Base-by-base conservation (phyloP, 2,113 vertebrate species). In the Sphaerodactylus townsendi region DNA sequence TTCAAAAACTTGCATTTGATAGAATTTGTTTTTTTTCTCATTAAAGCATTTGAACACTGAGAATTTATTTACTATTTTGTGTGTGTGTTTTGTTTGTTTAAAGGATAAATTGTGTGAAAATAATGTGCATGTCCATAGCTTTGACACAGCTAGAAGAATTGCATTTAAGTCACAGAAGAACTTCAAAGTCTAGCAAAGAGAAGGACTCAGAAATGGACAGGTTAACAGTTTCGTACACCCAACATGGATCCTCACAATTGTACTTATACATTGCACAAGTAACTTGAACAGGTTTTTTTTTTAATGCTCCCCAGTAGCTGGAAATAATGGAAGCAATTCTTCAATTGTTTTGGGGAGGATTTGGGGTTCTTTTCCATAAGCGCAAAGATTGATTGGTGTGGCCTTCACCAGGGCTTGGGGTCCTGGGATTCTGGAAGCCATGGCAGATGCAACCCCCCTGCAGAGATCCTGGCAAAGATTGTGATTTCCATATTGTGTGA, bases 251-350 rank as follows among this genome's bases (percentile, higher is more conserved):
- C 95, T 95, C 95, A 96, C 95, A 95, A 96, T 88, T 95, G 94
- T 93, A 96, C 95, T 94, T 95, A 79, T 90, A 96, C 95, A 94
- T 88, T 91, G 94, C 95, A 96, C 94, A 37, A 95, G 89, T 94
- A 87, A 89, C 91, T 90, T 5, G 69, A 93, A 93, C 87, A 74
- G 85, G 86, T 91, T 73, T 21, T 70, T 70, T 19, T 39, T 85
- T 89, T 91, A 93, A 85, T 68, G 87, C 83, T 92, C 93, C 93
- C 88, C 79, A 23, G 85, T 86, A 56, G 82, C 87, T 87, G 39
- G 53, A 90, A 91, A 81, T 81, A 92, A 89, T 79, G 92, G 90
- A 73, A 88, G 88, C 79, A 77, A 81, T 90, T 86, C 7, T 50
- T 21, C 23, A 13, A 64, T 64, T 59, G 21, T 50, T 50, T 69